Evolutionary conservation across 2,888 invertebrate species (phyloP), one percentile per base, ranked within the genome.

Genomic region (Coenonympha arcania): DNA sequence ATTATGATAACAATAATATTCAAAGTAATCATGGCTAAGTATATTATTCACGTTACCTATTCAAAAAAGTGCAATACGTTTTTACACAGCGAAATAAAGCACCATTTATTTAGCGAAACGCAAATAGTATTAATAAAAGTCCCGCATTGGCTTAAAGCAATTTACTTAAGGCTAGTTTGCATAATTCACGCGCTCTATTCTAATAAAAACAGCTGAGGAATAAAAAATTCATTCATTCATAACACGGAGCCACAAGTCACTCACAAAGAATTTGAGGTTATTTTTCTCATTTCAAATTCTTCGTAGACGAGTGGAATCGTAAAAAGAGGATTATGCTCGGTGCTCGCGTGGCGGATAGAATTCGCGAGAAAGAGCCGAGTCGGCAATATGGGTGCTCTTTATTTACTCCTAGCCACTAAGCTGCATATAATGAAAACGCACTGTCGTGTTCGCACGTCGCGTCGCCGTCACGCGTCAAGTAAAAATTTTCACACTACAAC

Each of bases 371-470:
- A 79, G 77, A 78, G 69, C 74, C 72, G 73, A 73, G 72, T 73
- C 71, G 76, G 84, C 80, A 85, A 86, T 84, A 85, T 80, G 79
- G 79, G 70, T 75, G 73, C 20, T 22, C 73, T 81, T 83, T 86
- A 84, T 85, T 86, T 86, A 81, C 82, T 73, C 71, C 64, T 68
- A 71, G 71, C 76, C 73, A 68, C 82, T 86, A 85, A 86, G 86
- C 86, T 85, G 85, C 85, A 85, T 84, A 85, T 86, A 86, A 86
- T 86, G 85, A 86, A 84, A 85, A 85, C 84, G 84, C 84, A 85
- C 77, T 80, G 83, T 79, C 82, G 79, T 76, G 71, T 72, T 69
- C 76, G n/a, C n/a, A n/a, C n/a, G n/a, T n/a, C n/a, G n/a, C n/a
- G n/a, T n/a, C n/a, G 80, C 77, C 79, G 82, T 78, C 79, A 76